A percentile compares a stretch with the other conserved stretches of the same genome.
Evolutionary conservation across 2,888 invertebrate genomes (phyloP).

Genomic region (Acanthosepion esculentum): DNA sequence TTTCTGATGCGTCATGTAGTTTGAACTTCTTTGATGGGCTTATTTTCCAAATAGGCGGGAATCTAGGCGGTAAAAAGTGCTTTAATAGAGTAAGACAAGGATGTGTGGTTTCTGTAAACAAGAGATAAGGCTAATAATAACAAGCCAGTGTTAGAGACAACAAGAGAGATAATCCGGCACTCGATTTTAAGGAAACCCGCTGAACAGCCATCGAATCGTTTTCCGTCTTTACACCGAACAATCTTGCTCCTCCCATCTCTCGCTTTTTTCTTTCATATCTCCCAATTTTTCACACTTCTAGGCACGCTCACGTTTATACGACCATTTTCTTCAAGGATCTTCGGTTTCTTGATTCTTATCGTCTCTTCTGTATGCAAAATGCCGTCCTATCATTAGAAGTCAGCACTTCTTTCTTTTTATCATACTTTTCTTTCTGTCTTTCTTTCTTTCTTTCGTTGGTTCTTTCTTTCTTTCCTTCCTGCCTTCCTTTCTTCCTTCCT

Average conservation of each 20-base stretch:
- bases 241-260: background rate
- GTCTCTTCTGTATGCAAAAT: background rate
- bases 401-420: background rate
- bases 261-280: background rate
- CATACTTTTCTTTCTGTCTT: background rate
- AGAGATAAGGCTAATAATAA: conserved; percentile 21
- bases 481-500: background rate
- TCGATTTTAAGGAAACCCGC: background rate
- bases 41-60: background rate
- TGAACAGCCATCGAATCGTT: background rate
- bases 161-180: background rate
- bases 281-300: background rate
- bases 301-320: background rate
- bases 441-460: no score
- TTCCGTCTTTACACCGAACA: background rate
- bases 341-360: background rate
- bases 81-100: conserved; percentile 18
- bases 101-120: background rate
- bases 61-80: background rate
- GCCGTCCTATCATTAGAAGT: background rate
- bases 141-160: background rate
- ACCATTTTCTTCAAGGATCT: background rate
- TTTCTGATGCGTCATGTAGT: background rate
- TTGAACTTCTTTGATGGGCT: background rate
- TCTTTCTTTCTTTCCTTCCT: background rate